Evolutionary conservation across 2,888 invertebrate genomes (phyloP), one percentile per base, ranked within the genome.

Genomic region (Imbricaverruca yamaguchii): DNA sequence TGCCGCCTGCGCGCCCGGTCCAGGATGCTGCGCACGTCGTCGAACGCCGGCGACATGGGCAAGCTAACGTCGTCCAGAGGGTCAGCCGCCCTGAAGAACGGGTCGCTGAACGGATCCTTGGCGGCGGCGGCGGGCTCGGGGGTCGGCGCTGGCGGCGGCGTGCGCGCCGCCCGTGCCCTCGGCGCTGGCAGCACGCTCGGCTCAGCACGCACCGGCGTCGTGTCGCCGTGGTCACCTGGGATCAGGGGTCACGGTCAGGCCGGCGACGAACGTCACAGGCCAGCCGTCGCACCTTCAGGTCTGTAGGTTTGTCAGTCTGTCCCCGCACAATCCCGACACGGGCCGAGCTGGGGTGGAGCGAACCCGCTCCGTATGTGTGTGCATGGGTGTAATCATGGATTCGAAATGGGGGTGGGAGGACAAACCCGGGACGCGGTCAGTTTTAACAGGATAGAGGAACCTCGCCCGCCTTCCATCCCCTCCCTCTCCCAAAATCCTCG

Each of bases 151-250:
- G n/a, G n/a, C 53, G 74, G 53, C 18, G 11, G 74, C 74, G 74
- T 4, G 39, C 18, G 53, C 21, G 53, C 53, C 39, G 39, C 53
- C 13, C 57, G 57, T 57, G 57, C 57, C 57, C 15, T 53, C 74
- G 74, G 74, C 21, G 74, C 74, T 53, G 74, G 23, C 53, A 53
- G 18, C 21, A 74, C 1, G 13, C 57, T 57, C 74, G 74, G 74
- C 21, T 74, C 74, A 18, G 53, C 13, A 53, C 74, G 74, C 21
- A 21, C 8, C 18, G 74, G 53, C 21, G 53, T 21, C 15, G 74
- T 74, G 53, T 74, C 74, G 74, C 74, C 74, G 74, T 74, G 74
- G 53, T 74, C 74, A 74, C 74, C 74, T 74, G 74, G 10, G 53
- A 23, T 74, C 74, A 74, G 9, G 23, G 74, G 55, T 9, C 53